Base-by-base conservation (phyloP, 2,797 vertebrate genomes). In the Rhinogobio ventralis region DNA sequence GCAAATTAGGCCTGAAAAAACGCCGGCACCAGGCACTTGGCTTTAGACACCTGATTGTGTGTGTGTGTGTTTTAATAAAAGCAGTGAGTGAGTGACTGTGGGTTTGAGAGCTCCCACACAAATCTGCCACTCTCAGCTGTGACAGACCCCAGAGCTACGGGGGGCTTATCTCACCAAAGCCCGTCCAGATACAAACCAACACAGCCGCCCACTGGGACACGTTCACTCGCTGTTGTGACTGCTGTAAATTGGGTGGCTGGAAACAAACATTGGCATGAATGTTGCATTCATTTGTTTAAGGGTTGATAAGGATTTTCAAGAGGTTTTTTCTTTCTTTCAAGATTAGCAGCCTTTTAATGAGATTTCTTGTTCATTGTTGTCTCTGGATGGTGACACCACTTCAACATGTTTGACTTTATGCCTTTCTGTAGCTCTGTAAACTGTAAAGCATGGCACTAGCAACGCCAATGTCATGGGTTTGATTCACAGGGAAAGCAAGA, bases 1-100 rank as follows among this genome's bases (percentile, higher is more conserved):
- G 97, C 97, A 98, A 98, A 99, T 99, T 96, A 97, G 96, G 95
- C 92, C 92, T 57, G 93, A 95, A 95, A 97, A 96, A 96, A 96
- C 95, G 95, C 94, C 93, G 94, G 95, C 95, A 90, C 95, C 95
- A 96, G 95, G 95, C 94, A 94, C 95, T 92, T 93, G 93, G 93
- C 95, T 96, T 96, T 94, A 94, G 95, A 94, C 95, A 95, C 94
- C 94, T 94, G 96, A 95, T 94, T 95, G 94, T 93, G 94, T 95
- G 77, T 74, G 85, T 76, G 68, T 79, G 81, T 82, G 79, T 91
- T 82, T 87, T 82, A 86, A 87, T 86, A 87, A 84, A 82, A 86
- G 87, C 84, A 36, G 89, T 88, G 91, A 92, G 92, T 89, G 92
- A 91, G 91, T 90, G 91, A 88, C 85, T 90, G 92, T 57, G 89